Evolutionary conservation across 2,113 vertebrate species (phyloP), one percentile per base, ranked within the genome.

Genomic region (Perognathus longimembris): DNA sequence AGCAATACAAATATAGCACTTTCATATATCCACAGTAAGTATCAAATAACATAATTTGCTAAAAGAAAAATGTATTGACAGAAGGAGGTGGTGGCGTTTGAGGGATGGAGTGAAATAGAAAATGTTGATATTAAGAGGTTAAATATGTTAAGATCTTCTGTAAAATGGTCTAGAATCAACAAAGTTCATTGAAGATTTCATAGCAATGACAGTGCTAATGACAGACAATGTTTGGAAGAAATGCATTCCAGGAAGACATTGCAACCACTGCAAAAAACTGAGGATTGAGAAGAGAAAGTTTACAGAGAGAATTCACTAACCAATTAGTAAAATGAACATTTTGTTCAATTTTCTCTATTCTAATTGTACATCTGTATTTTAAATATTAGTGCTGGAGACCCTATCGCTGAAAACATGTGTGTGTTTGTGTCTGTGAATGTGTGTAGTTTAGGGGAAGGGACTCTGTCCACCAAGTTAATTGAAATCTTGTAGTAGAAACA

Each of bases 381-480:
- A 92, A 88, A 57, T 54, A 85, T 81, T 73, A 71, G 45, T 57
- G n/a, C 32, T 89, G 71, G 69, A 70, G 10, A 24, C 14, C 50
- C 17, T n/a, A n/a, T n/a, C n/a, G n/a, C n/a, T n/a, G n/a, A n/a
- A n/a, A n/a, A n/a, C 17, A 18, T 54, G 50, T 54, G 50, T 54
- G 50, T 9, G 50, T 54, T 1, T 71, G 50, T 54, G 50, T 54
- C 14, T 54, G 50, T 54, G 50, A 1, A 38, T 15, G 59, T 54
- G 42, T 50, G 54, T 38, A 45, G 69, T 86, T 93, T 88, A 86
- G 17, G 34, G 36, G 11, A 63, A 63, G 32, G 32, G 84, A 66
- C 40, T 81, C 6, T 42, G 66, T 78, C 14, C 40, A 79, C 28
- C 66, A 67, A 30, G 71, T 78, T 90, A 95, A 75, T 18, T 90